Conservation (phyloP, 2,888 invertebrate species). For the Mesorhabditis belari region DNA sequence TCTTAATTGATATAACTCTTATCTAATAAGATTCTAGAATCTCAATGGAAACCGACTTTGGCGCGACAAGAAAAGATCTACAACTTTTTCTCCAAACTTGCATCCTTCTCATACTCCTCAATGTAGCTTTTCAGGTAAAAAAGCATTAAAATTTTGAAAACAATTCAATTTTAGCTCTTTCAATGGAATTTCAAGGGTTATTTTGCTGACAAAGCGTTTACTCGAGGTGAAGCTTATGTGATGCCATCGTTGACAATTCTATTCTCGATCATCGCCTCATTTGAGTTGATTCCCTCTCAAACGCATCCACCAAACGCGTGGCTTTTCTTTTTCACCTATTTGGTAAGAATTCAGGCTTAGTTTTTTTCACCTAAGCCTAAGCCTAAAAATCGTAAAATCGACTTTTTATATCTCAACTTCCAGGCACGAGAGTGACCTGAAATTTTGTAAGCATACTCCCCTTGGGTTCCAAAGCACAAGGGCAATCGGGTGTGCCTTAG, state of each 20-base stretch:
- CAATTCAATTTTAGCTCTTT: background rate
- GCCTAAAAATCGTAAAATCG: too few relatives aligned
- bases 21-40: slow-evolving; percentile 1
- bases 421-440: too few relatives aligned
- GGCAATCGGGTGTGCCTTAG: too few relatives aligned
- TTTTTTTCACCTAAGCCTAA: too few relatives aligned
- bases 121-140: slow-evolving; percentile 5
- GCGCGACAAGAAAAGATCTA: slow-evolving; percentile 3
- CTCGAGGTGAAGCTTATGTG: slow-evolving; percentile 8
- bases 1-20: background rate
- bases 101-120: slow-evolving; percentile 1
- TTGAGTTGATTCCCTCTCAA: slow-evolving; percentile 9
- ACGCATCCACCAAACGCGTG: slow-evolving; percentile 20
- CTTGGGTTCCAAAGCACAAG: too few relatives aligned
- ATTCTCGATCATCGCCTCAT: slow-evolving; percentile 6
- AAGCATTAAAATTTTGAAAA: background rate
- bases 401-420: too few relatives aligned
- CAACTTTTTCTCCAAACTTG: slow-evolving; percentile 4
- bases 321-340: slow-evolving; percentile 18
- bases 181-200: slow-evolving; percentile 9
- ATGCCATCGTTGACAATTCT: slow-evolving; percentile 7
- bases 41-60: slow-evolving; percentile 8
- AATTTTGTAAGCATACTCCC: too few relatives aligned
- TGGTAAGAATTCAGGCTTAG: too few relatives aligned
- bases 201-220: slow-evolving; percentile 1